Percentiles rank a stretch among this genome's conserved stretches.
Conservation (phyloP, 2,888 invertebrate genomes). For the Boloria euphrosyne region DNA sequence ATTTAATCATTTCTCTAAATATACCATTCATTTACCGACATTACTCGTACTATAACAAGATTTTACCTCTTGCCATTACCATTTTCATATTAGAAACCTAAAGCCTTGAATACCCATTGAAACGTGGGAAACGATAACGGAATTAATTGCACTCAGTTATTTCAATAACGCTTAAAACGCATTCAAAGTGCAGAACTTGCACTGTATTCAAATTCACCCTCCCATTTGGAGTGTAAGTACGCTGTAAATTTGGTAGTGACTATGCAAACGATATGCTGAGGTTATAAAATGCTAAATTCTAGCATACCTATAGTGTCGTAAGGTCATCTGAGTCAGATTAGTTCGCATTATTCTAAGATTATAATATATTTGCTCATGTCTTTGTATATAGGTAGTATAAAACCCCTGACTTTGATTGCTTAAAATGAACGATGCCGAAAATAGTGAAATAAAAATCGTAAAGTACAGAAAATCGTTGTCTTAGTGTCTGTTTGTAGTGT, state of each 20-base stretch:
- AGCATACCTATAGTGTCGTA: constrained; percentile 20
- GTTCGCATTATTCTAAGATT: constrained; percentile 18
- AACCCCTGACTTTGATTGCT: too few relatives aligned
- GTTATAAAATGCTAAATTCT: constrained; percentile 33
- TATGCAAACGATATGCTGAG: constrained; percentile 23
- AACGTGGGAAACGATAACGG: constrained; percentile 36
- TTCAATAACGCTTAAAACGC: constrained; percentile 37
- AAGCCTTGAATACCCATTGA: constrained; percentile 35
- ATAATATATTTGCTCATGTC: not conserved
- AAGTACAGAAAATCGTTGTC: too few relatives aligned
- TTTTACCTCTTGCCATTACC: constrained; percentile 17
- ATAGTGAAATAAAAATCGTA: too few relatives aligned
- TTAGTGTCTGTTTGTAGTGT: too few relatives aligned
- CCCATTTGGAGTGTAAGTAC: constrained; percentile 26
- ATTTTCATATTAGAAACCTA: constrained; percentile 37
- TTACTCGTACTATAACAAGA: not conserved
- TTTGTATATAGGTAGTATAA: too few relatives aligned
- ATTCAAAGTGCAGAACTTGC: constrained; percentile 27
- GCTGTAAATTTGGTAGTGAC: constrained; percentile 25
- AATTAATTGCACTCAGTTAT: constrained; percentile 38
- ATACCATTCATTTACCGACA: not conserved
- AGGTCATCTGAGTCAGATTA: constrained; percentile 31
- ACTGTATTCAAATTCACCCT: constrained; percentile 35
- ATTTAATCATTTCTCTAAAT: not conserved
- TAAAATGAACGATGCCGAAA: too few relatives aligned